Base-by-base conservation (phyloP, 2,888 invertebrate species). In the Aquatica leii region DNA sequence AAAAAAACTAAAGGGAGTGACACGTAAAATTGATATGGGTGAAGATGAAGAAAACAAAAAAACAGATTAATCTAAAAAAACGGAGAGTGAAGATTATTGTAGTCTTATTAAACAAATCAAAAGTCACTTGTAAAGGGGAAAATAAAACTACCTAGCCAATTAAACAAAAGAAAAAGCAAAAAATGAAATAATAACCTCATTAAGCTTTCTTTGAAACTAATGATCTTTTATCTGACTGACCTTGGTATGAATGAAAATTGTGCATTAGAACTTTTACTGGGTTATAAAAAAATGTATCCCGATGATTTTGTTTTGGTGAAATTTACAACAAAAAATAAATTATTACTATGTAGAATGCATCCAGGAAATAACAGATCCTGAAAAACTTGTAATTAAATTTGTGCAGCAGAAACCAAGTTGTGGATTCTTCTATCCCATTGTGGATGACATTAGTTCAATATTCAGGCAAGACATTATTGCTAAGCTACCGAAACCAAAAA, bases 1-100 rank as follows among this genome's bases (percentile, higher is more conserved):
- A 37, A 37, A 37, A 37, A 37, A 37, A n/a, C 37, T 5, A 37
- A 3, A 41, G 41, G 41, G 15, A 15, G 41, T 15, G 41, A 24
- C 24, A 41, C 41, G 41, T 41, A 14, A 41, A 41, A 41, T 41
- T 41, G 41, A 41, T 41, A 41, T 41, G 14, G 15, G 41, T 41
- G 41, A 41, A 41, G 8, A 41, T 41, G 41, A 41, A 15, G 37
- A 24, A 24, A 24, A 24, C 24, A 24, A 24, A 24, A 24, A 24
- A 24, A 24, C 2, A 24, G 24, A 4, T 24, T 4, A 24, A 24
- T 6, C 24, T 4, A 24, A 24, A 6, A 15, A 41, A 41, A 41
- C 12, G n/a, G 15, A 41, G 8, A 41, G 14, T 6, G 41, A 41
- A 41, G 15, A 41, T 12, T 14, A 41, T 15, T 41, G 41, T n/a